A percentile compares a stretch with the other conserved stretches of the same genome.
Conservation (phyloP, 2,797 vertebrate species). For the Chelonia mydas region DNA sequence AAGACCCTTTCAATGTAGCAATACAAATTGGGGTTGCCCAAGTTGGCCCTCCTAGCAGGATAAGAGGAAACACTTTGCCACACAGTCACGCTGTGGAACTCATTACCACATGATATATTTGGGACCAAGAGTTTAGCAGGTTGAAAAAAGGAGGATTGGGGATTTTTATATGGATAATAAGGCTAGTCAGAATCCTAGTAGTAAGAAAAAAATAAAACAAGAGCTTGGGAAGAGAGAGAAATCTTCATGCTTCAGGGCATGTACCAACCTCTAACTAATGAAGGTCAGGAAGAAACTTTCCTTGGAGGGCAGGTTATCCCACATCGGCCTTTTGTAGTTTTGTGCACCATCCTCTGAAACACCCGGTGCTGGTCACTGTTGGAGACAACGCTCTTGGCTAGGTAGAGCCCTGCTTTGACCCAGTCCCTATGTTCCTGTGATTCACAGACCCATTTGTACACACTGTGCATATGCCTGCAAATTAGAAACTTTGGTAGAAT, state of each 20-base stretch:
- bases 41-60: no score
- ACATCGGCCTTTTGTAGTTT: neutral
- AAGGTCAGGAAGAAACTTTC: slow-evolving; percentile 12
- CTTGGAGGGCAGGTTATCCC: neutral
- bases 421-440: neutral
- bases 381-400: neutral
- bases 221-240: slow-evolving; percentile 38
- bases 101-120: no score
- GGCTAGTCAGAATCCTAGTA: no score
- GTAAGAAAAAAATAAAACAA: slow-evolving; percentile 5
- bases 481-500: neutral
- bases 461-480: neutral
- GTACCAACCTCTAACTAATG: slow-evolving; percentile 2
- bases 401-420: neutral
- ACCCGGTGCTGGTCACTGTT: neutral
- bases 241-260: neutral
- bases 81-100: no score
- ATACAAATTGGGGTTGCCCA: no score
- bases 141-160: no score
- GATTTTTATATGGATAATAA: no score
- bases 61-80: no score
- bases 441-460: neutral
- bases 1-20: no score
- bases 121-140: no score
- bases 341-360: neutral